Percentiles rank a stretch among this genome's conserved stretches.
Evolutionary conservation across 1,140 invertebrate genomes (phyloP).

Genomic region (Acyrthosiphon pisum): DNA sequence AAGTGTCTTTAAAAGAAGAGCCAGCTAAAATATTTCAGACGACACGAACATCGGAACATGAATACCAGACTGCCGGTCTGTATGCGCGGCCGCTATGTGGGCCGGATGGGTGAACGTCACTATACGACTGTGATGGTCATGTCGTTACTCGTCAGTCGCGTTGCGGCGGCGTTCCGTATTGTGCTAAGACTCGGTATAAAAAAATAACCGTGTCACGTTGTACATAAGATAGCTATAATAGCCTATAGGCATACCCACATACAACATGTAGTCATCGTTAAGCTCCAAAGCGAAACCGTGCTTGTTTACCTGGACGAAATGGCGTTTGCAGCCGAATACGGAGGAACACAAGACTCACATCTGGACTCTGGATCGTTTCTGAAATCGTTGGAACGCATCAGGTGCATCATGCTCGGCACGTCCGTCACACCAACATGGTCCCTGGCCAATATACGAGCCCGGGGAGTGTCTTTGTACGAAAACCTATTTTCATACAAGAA

Average conservation of each 20-base stretch:
- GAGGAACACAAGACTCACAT: conserved; percentile 72
- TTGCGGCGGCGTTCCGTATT: too few species aligned
- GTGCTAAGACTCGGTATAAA: too few species aligned
- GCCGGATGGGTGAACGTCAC: too few species aligned
- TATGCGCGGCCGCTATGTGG: too few species aligned
- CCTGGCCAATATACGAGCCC: conserved; percentile 38
- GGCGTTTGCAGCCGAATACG: conserved; percentile 64
- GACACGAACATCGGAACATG: too few species aligned
- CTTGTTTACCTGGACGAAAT: conserved; percentile 36
- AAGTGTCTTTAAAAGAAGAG: too few species aligned
- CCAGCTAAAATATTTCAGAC: too few species aligned
- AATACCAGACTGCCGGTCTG: too few species aligned
- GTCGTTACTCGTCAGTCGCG: too few species aligned
- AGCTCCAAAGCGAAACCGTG: background rate
- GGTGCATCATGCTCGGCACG: conserved; percentile 66
- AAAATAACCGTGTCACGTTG: too few species aligned
- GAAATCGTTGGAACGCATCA: conserved; percentile 81
- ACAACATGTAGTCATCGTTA: background rate
- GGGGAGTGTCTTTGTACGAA: conserved; percentile 24
- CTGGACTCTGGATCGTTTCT: conserved; percentile 72
- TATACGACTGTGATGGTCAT: too few species aligned
- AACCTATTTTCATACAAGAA: background rate
- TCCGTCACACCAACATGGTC: background rate
- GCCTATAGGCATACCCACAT: too few species aligned
- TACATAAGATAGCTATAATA: background rate